Evolutionary conservation across 2,113 vertebrate species (phyloP).

Genomic region (Nesoenas mayeri): DNA sequence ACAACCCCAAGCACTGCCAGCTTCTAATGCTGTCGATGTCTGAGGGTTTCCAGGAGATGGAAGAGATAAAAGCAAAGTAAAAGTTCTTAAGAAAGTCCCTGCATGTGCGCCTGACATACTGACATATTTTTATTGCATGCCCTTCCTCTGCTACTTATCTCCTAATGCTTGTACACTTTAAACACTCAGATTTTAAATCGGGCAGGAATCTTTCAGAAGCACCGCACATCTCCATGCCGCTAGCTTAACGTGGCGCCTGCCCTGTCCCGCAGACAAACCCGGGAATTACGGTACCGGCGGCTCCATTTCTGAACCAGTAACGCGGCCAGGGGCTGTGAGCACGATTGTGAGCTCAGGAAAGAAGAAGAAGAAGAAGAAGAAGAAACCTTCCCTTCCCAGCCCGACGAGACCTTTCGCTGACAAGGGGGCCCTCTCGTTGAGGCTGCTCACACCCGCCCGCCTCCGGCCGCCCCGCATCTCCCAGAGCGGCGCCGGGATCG

Average conservation of each 20-base stretch:
- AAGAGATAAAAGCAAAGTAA: not conserved
- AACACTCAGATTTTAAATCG: not conserved
- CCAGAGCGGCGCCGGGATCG: not conserved
- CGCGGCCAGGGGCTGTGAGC: not conserved
- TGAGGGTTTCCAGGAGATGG: not conserved
- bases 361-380: not conserved
- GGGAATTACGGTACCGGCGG: not conserved
- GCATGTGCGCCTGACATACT: not conserved
- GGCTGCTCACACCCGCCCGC: not conserved
- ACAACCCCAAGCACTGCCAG: not conserved
- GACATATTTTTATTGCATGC: not conserved
- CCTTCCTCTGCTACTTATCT: not conserved
- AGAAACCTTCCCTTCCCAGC: not conserved
- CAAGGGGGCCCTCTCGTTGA: not conserved
- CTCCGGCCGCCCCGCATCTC: not conserved
- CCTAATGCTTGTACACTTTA: not conserved
- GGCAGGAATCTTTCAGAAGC: not conserved
- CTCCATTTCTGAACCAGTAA: not conserved
- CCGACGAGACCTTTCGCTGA: not conserved
- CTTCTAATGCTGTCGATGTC: not conserved
- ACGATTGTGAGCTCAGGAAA: accelerated
- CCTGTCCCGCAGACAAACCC: not conserved
- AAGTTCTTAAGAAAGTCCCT: not conserved
- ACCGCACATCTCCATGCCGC: not conserved
- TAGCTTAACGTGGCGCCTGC: not conserved